Evolutionary conservation across 2,888 invertebrate genomes (phyloP).

Genomic region (Trachelus troglodyta): DNA sequence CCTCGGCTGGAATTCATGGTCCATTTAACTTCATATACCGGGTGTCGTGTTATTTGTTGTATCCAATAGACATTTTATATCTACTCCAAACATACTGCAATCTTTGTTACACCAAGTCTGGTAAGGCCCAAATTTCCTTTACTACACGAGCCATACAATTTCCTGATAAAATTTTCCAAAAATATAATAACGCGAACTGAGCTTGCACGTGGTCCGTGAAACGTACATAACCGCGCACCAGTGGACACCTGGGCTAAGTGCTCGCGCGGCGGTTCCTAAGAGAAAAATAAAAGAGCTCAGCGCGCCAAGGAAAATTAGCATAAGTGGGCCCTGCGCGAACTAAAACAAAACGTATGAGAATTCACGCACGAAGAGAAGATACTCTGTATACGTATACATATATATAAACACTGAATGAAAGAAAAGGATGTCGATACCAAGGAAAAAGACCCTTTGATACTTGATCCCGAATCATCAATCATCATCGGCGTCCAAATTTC

Average conservation of each 20-base stretch:
- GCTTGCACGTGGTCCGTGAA: conserved; percentile 13
- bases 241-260: conserved; percentile 48
- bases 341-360: conserved; percentile 21
- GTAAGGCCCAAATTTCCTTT: not conserved
- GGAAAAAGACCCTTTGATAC: conserved; percentile 15
- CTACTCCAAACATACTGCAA: conserved; percentile 14
- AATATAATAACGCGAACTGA: conserved; percentile 15
- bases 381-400: not conserved
- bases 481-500: not conserved
- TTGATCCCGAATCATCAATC: not conserved
- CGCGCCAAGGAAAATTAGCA: conserved; percentile 38
- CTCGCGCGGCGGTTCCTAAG: conserved; percentile 26
- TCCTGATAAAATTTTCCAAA: not conserved
- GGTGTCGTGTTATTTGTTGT: not conserved
- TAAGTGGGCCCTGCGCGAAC: conserved; percentile 36
- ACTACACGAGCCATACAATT: fast-evolving
- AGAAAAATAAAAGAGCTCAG: conserved; percentile 25
- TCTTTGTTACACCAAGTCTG: not conserved
- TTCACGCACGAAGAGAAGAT: conserved; percentile 14
- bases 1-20: not conserved
- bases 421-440: conserved; percentile 17
- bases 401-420: not conserved
- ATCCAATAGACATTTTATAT: not conserved
- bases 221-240: conserved; percentile 21
- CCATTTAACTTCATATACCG: not conserved